A percentile compares a stretch with the other conserved stretches of the same genome.
Evolutionary conservation across 1,140 invertebrate genomes (phyloP).

Genomic region (Drosophila rhopaloa): DNA sequence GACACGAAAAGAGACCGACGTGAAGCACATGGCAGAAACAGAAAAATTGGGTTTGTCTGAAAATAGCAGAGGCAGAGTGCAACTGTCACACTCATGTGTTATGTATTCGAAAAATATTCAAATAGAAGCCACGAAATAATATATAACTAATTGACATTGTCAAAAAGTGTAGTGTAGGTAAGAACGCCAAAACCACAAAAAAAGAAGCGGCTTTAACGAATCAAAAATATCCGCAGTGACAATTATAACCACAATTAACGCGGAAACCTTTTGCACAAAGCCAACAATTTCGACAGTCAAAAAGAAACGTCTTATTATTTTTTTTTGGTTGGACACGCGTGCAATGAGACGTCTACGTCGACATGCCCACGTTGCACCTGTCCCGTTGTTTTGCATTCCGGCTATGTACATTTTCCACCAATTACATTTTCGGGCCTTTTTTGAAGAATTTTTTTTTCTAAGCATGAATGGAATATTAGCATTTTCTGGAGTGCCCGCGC

Average conservation of each 20-base stretch:
- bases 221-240: slow-evolving; percentile 35
- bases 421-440: neutral
- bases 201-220: slow-evolving; percentile 21
- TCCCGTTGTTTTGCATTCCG: slow-evolving; percentile 31
- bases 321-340: slow-evolving; percentile 44
- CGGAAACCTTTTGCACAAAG: slow-evolving; percentile 39
- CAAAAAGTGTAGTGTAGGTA: slow-evolving; percentile 20
- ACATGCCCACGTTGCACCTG: slow-evolving; percentile 61
- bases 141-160: slow-evolving; percentile 30
- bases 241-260: slow-evolving; percentile 58
- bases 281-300: slow-evolving; percentile 20
- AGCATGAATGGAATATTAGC: slow-evolving; percentile 60
- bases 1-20: slow-evolving; percentile 11
- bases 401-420: neutral
- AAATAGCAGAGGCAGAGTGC: slow-evolving; percentile 65
- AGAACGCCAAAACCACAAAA: neutral
- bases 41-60: slow-evolving; percentile 59
- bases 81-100: slow-evolving; percentile 53
- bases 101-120: slow-evolving; percentile 51
- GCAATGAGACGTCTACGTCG: slow-evolving; percentile 27
- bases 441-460: neutral
- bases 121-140: slow-evolving; percentile 15
- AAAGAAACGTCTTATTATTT: slow-evolving; percentile 11
- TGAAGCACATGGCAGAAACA: slow-evolving; percentile 66
- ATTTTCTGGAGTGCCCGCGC: slow-evolving; percentile 27